Evolutionary conservation across 2,888 invertebrate genomes (phyloP).

Genomic region (Chrysolina americana): DNA sequence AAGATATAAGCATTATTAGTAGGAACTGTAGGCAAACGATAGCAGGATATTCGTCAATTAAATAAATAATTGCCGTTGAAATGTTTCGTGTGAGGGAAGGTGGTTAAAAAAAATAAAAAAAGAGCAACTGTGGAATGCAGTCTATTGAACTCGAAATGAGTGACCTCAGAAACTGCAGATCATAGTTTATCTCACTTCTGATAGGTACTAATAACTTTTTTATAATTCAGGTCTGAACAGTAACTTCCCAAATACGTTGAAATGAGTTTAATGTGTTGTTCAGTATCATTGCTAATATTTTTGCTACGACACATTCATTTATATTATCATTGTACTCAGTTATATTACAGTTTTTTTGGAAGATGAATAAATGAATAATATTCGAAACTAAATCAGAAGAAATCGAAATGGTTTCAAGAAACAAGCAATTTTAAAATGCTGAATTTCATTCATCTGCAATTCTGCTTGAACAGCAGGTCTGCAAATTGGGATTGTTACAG

Average conservation of each 20-base stretch:
- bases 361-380: conserved; percentile 1
- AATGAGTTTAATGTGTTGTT: no score
- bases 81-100: background rate
- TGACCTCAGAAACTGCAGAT: no score
- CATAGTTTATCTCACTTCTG: no score
- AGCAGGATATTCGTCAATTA: conserved; percentile 10
- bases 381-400: conserved; percentile 28
- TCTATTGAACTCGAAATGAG: background rate
- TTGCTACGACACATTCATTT: no score
- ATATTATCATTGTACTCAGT: no score
- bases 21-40: background rate
- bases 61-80: background rate
- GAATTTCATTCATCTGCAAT: conserved; percentile 55
- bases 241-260: no score
- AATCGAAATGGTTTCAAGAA: conserved; percentile 45
- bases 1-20: conserved; percentile 17
- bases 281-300: no score
- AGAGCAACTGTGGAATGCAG: background rate
- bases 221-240: no score
- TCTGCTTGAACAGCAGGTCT: conserved; percentile 51
- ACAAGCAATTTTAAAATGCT: conserved; percentile 56
- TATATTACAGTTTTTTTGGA: no score
- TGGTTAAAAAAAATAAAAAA: background rate
- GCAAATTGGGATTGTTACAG: conserved; percentile 61
- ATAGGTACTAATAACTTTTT: no score